Evolutionary conservation across 2,888 invertebrate genomes (phyloP), one percentile per base, ranked within the genome.

Genomic region (Pandemis heparana): DNA sequence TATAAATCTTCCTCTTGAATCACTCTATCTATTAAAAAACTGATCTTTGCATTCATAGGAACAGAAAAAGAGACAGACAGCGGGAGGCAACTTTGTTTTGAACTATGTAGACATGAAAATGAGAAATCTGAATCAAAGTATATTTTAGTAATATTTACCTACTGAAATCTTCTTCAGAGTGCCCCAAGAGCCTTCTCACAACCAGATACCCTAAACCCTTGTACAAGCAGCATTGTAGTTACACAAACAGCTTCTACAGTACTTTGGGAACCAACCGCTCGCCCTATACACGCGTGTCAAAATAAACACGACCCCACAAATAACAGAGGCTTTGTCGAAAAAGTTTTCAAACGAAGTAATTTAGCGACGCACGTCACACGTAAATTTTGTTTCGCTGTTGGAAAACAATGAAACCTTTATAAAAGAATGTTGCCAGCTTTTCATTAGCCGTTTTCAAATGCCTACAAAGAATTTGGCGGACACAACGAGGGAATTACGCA

Each of bases 261-360:
- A 51, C 32, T 53, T 10, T 23, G 38, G 32, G 32, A 64, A 56
- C 63, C 46, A 59, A 64, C 14, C 32, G 53, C 32, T 14, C 23
- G 18, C 65, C 64, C 38, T 53, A 10, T 62, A 43, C 43, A 64
- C 43, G 46, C 66, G 61, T 66, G 51, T 68, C 66, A 68, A 51
- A 66, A 71, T 71, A 71, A 72, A 72, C 67, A 72, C 60, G 32
- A 16, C 16, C 38, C 60, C 12, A 1, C 62, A 67, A 67, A 59
- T 62, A 72, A 67, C 67, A 53, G 16, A 53, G 56, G 38, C n/a
- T 56, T 41, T 43, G 53, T 32, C 60, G 53, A 53, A 72, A 68
- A 72, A 62, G 56, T 72, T 72, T 23, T 67, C 62, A 72, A 68
- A 68, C 72, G 39, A 68, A 68, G 72, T 64, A 73, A 73, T 73